phyloP scores from a whole-genome alignment of 2,888 invertebrate species.

The Copidosoma aretas region DNA sequence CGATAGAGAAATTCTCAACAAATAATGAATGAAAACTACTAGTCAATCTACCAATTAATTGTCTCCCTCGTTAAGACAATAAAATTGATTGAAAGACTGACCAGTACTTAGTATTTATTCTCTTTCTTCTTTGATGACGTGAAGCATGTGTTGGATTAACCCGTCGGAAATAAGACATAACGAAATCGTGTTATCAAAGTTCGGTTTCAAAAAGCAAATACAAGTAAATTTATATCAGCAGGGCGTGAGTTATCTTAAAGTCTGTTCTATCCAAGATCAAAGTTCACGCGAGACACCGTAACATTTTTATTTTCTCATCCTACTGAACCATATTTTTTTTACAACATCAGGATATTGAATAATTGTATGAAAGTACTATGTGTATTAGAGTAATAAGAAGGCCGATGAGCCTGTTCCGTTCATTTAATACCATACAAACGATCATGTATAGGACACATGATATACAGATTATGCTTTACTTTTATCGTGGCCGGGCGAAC shows the following conservation, averaged over 20 bases:
- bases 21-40: no score
- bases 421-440: not conserved
- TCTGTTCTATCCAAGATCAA: not conserved
- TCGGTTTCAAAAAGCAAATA: no score
- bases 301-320: constrained; percentile 1
- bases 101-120: no score
- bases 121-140: no score
- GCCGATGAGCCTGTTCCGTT: not conserved
- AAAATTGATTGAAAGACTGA: no score
- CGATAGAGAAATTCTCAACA: no score
- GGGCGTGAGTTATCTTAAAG: not conserved
- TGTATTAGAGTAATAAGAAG: not conserved
- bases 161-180: no score
- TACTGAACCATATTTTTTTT: not conserved
- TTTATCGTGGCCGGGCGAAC: constrained; percentile 3
- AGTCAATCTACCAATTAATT: no score
- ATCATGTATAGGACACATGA: not conserved
- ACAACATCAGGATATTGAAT: not conserved
- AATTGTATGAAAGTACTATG: not conserved
- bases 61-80: no score
- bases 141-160: no score
- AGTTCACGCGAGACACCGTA: not conserved
- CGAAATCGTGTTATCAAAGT: no score
- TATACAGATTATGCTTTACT: not conserved
- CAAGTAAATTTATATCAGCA: not conserved